phyloP scores from a whole-genome alignment of 2,113 vertebrate genomes.

The Manacus vitellinus region DNA sequence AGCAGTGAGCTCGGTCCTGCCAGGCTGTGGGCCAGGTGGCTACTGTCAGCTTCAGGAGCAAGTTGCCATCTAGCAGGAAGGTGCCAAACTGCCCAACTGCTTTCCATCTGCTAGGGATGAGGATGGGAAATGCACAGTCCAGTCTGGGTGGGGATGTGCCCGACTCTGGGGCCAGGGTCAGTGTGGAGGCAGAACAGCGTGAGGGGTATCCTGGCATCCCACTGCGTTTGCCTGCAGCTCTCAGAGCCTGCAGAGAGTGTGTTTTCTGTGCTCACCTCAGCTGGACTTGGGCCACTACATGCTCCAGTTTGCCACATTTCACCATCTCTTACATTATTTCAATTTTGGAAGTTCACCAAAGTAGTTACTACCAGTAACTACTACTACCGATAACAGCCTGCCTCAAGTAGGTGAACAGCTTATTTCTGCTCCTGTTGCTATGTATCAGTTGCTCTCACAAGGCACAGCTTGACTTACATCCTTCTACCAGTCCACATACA shows the following conservation, averaged over 20 bases:
- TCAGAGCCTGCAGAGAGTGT: neutral
- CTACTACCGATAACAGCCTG: neutral
- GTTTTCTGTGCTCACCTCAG: neutral
- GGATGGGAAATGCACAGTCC: neutral
- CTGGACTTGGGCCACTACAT: neutral
- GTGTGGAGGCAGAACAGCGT: neutral
- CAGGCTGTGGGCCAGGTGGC: neutral
- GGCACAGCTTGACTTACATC: neutral
- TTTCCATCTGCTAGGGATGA: neutral
- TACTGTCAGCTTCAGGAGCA: neutral
- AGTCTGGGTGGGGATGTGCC: neutral
- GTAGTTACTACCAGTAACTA: neutral
- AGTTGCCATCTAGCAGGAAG: neutral
- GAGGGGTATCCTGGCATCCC: too few relatives aligned
- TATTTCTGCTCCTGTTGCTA: neutral
- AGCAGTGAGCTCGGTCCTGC: neutral
- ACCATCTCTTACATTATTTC: neutral
- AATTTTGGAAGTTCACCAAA: neutral
- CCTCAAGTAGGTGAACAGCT: fast-evolving
- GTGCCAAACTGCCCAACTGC: neutral
- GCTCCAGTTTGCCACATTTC: neutral
- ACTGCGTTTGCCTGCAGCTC: neutral
- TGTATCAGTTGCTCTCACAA: neutral
- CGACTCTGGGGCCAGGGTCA: fast-evolving
- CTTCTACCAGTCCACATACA: neutral